These are phyloP conservation scores for Heteromormyrus szaboi DNA, from an alignment of 2,797 vertebrate species.

Conservation along the genomic window DNA sequence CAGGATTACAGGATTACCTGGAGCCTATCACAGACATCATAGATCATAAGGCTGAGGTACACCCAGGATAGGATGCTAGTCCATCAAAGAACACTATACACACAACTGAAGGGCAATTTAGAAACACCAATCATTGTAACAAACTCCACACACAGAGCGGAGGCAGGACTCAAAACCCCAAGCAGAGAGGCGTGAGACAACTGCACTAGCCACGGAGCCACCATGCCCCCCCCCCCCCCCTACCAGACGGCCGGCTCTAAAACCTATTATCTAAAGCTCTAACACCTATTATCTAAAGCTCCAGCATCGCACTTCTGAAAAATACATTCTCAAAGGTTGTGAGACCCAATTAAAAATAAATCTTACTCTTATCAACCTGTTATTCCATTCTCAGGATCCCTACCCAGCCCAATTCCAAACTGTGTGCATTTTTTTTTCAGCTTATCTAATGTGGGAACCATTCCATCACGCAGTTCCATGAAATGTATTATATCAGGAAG, in stretches of 20 bases:
- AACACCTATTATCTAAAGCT: constrained; percentile 2
- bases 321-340: background rate
- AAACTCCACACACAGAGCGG: background rate
- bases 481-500: background rate
- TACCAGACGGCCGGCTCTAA: background rate
- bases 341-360: constrained; percentile 10
- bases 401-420: background rate
- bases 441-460: background rate
- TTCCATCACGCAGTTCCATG: background rate
- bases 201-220: background rate
- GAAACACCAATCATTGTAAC: background rate
- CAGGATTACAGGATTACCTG: background rate
- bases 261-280: background rate
- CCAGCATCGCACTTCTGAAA: background rate
- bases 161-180: background rate
- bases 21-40: background rate
- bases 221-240: background rate
- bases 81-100: background rate
- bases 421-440: background rate
- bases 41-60: background rate
- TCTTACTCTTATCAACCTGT: constrained; percentile 6
- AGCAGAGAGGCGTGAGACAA: background rate
- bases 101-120: background rate
- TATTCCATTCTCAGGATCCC: background rate
- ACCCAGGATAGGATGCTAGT: background rate